Base-by-base conservation (phyloP, 2,113 vertebrate genomes). In the Agelaius tricolor region DNA sequence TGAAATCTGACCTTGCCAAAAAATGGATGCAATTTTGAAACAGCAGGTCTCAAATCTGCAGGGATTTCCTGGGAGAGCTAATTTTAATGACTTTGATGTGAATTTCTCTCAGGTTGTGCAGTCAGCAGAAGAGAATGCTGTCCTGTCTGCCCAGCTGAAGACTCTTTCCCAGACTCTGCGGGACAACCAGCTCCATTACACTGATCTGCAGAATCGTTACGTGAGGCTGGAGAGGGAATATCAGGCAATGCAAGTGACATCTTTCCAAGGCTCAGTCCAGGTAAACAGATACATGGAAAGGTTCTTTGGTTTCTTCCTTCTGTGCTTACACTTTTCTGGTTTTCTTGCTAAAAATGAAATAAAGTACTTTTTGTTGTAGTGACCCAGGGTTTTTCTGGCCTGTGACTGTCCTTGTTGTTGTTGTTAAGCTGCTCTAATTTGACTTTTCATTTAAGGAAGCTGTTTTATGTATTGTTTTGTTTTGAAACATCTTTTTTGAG, bases 161-260 rank as follows among this genome's bases (percentile, higher is more conserved):
- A 75, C 95, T 1, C 96, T 99, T 10, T 98, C 98, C 8, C 98
- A 98, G 89, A 98, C 98, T 18, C 96, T 99, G 43, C 98, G 97
- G 78, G 99, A 99, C 71, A 98, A 97, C 20, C 98, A 98, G 91
- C 89, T 97, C 33, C 97, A 71, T 74, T 98, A 98, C 84, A 89
- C 72, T 23, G 98, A 98, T 30, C 88, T 98, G 87, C 98, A 99
- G 58, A 98, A 97, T 41, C 98, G 97, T 44, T 98, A 98, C 89
- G 94, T 98, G 27, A 98, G 97, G 88, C 97, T 99, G 82, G 98
- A 99, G 72, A 97, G 91, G 46, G 98, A 98, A 6, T 94, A 97
- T 28, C 98, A 98, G 44, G 58, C 91, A 18, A 9, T 83, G 51
- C 97, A 97, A 26, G 80, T 94, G 87, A 12, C 94, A 12, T 55